Percentiles rank a stretch among this genome's conserved stretches.
Conservation (phyloP, 2,797 vertebrate species). For the Polyboroides typus region DNA sequence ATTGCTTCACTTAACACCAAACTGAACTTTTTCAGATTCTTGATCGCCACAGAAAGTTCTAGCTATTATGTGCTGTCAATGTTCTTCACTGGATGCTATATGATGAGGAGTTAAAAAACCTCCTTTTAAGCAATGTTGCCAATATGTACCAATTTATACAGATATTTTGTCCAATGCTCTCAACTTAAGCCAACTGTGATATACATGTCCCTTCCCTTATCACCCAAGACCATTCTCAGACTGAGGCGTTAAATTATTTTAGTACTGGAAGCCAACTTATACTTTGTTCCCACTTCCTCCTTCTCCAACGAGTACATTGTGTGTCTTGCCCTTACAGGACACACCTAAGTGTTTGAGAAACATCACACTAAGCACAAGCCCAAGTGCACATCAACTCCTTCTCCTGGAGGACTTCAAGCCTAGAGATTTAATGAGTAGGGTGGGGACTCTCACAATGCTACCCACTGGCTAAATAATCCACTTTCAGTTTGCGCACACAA, state of each 20-base stretch:
- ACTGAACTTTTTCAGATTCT: background rate
- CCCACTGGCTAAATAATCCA: slow-evolving; percentile 16
- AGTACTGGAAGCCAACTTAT: background rate
- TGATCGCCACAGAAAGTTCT: background rate
- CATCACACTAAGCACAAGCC: background rate
- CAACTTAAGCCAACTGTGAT: background rate
- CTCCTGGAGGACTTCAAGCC: background rate
- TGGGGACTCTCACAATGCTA: background rate
- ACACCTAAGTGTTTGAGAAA: background rate
- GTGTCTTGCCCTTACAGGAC: background rate
- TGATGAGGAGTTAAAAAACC: background rate
- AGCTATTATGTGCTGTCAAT: accelerated
- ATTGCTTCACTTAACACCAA: background rate
- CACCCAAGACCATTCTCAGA: background rate
- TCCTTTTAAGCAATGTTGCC: background rate
- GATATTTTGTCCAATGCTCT: background rate
- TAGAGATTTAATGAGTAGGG: slow-evolving; percentile 14
- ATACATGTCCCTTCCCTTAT: background rate
- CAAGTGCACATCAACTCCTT: background rate
- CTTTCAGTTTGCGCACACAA: background rate
- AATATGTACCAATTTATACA: background rate
- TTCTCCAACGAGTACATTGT: background rate
- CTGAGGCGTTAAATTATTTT: background rate
- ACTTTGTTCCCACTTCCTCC: background rate
- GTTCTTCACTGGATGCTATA: background rate